These are phyloP conservation scores for Grapholita molesta DNA, from an alignment of 1,140 invertebrate species.

Conservation along the genomic window DNA sequence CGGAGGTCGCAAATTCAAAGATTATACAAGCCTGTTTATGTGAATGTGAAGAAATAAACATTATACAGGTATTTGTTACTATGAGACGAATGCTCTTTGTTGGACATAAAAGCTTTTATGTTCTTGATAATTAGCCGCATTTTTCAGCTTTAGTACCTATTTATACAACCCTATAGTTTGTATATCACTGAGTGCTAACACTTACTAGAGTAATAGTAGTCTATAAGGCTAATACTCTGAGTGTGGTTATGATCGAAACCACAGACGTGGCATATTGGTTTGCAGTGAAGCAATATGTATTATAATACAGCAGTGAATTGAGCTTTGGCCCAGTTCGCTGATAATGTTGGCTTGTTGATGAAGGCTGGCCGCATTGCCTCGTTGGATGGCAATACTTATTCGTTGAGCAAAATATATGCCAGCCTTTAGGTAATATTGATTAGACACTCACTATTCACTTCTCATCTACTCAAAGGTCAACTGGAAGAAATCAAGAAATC, in stretches of 20 bases:
- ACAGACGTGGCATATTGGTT: neutral
- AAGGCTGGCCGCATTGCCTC: no score
- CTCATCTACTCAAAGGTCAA: no score
- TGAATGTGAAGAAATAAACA: neutral
- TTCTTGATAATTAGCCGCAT: neutral
- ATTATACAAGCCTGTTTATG: no score
- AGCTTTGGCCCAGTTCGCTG: neutral
- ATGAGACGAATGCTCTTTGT: neutral
- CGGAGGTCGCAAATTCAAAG: no score
- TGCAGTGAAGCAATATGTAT: neutral
- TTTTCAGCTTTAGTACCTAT: neutral
- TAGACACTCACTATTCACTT: no score
- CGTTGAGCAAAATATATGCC: no score
- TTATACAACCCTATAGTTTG: no score
- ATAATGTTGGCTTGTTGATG: neutral
- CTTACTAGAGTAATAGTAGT: no score
- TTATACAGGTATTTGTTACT: neutral
- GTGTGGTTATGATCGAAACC: neutral
- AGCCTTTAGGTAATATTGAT: no score
- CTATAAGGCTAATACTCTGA: neutral
- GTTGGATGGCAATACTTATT: no score
- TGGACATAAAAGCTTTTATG: neutral
- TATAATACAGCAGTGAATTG: neutral
- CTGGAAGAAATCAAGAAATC: no score
- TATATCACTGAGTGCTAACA: no score